Conservation (phyloP, 2,888 invertebrate species). For the Aspidiotus rigidus region DNA sequence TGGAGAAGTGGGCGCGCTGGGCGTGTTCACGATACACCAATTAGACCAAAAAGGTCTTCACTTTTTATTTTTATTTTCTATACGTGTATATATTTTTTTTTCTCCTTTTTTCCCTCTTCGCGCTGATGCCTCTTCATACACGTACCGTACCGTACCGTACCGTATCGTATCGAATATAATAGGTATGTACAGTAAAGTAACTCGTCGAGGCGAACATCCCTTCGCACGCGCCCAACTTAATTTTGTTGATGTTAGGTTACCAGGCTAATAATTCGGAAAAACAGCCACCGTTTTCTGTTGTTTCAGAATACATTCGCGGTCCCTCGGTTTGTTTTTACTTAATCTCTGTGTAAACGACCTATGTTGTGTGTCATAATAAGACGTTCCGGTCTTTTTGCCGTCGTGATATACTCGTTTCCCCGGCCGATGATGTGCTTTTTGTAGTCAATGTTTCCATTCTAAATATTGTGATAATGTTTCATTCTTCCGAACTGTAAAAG, state of each 20-base stretch:
- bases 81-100: neutral
- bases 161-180: no score
- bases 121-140: neutral
- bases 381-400: constrained; percentile 26
- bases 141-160: neutral
- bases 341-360: constrained; percentile 32
- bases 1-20: neutral
- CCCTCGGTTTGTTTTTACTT: constrained; percentile 31
- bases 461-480: constrained; percentile 32
- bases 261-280: constrained; percentile 12
- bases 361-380: constrained; percentile 33
- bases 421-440: neutral
- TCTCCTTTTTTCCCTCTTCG: constrained; percentile 4
- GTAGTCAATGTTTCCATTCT: constrained; percentile 27
- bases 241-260: constrained; percentile 31
- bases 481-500: constrained; percentile 23
- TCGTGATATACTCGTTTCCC: constrained; percentile 17
- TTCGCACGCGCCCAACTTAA: constrained; percentile 30
- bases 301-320: constrained; percentile 29
- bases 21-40: neutral
- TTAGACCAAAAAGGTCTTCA: neutral
- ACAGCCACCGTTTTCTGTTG: constrained; percentile 22
- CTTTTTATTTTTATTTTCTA: neutral
- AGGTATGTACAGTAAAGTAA: no score
- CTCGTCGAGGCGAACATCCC: constrained; percentile 1